Percentiles rank a stretch among this genome's conserved stretches.
Evolutionary conservation across 2,113 vertebrate species (phyloP).

Genomic region (Alethe castanea): DNA sequence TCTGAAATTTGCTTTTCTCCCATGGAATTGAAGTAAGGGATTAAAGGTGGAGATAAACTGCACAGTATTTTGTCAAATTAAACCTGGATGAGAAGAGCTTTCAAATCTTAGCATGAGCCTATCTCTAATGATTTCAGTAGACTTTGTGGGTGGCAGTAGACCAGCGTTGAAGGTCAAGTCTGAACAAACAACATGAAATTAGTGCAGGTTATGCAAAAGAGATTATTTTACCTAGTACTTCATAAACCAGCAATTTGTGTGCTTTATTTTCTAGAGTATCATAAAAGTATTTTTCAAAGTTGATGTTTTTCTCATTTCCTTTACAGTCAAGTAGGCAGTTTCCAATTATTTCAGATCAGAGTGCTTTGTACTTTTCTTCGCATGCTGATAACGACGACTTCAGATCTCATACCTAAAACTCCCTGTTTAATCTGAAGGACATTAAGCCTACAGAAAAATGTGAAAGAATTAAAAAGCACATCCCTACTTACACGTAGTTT

Average conservation of each 20-base stretch:
- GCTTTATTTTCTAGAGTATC: neutral
- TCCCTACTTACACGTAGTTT: neutral
- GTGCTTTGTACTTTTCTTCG: neutral
- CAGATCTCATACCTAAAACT: neutral
- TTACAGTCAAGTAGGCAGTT: neutral
- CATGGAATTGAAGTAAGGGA: neutral
- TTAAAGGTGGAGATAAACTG: neutral
- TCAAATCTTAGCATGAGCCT: neutral
- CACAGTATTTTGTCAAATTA: neutral
- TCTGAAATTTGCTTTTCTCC: neutral
- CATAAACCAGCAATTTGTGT: neutral
- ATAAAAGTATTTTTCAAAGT: neutral
- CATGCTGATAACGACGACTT: neutral
- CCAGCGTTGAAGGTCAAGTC: neutral
- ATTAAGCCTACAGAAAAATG: neutral
- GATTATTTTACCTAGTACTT: neutral
- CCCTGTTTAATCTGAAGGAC: neutral
- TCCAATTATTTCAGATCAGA: slow-evolving; percentile 32
- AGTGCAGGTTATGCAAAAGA: neutral
- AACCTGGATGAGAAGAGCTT: neutral
- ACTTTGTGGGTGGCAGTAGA: neutral
- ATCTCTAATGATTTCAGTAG: neutral
- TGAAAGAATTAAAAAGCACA: slow-evolving; percentile 31
- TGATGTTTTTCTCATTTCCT: neutral
- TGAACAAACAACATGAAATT: neutral